Evolutionary conservation across 2,888 invertebrate species (phyloP), one percentile per base, ranked within the genome.

Genomic region (Clivina fossor): DNA sequence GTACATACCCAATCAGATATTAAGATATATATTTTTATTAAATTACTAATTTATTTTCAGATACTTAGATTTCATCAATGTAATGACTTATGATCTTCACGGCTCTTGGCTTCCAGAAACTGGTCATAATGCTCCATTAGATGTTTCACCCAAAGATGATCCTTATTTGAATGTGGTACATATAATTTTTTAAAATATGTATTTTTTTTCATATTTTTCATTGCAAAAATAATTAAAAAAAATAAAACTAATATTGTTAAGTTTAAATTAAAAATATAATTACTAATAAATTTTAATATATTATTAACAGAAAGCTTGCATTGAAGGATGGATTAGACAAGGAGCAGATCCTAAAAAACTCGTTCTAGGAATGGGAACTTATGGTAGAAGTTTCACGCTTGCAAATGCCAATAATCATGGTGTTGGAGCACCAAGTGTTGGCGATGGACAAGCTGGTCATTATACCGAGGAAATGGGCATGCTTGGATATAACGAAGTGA

Each of bases 401-500:
- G 66, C 71, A 0, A 68, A 79, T 60, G 62, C 74, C 5, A 66
- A 60, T 0, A 63, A 71, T 0, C 74, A 77, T 19, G 71, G 69
- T 1, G 70, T 85, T 0, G 80, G 84, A 28, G 80, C 85, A 0
- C 73, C 80, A 0, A 73, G 79, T 1, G 71, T 64, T n/a, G 84
- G 83, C 0, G 72, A 78, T 0, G 86, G 86, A 0, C 62, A 71
- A 2, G 75, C 79, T 1, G 90, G 88, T 1, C 81, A 78, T 0
- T 86, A 80, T 64, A 87, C 88, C 0, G 69, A 71, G 15, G 78
- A 80, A 44, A 68, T 70, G 8, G 90, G 90, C 1, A 74, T 79
- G 24, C 69, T 88, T 46, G 88, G 87, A n/a, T 90, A 84, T 65
- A 87, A 87, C 63, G 90, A 90, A 74, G 83, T 81, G n/a, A n/a